Evolutionary conservation across 1,140 invertebrate species (phyloP), one percentile per base, ranked within the genome.

Genomic region (Cecropterus lyciades): DNA sequence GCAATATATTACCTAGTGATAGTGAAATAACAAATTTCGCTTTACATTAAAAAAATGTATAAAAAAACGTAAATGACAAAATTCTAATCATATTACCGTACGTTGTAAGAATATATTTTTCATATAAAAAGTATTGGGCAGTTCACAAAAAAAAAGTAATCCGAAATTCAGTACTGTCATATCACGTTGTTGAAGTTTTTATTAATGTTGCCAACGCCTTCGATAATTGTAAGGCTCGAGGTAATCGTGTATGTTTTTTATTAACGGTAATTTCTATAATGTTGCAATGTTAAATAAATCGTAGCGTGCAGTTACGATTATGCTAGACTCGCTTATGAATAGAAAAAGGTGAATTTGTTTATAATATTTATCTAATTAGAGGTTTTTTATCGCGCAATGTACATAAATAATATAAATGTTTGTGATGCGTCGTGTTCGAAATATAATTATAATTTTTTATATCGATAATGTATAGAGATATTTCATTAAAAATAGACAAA

Each of bases 381-480:
- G 15, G 56, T 59, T 59, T 46, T 66, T 55, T 64, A 53, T 49
- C 70, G 75, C 73, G 73, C 75, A 75, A 77, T 78, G 68, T 80
- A 60, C 57, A 75, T 74, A 65, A 48, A 67, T 66, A 62, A 33
- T 67, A 67, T 72, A 65, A 65, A 70, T 80, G 57, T 79, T 79
- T 74, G 75, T 80, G 65, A 72, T 73, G 70, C 75, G 46, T 69
- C 51, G 69, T 70, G 55, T 67, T 73, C 64, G 45, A 63, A 62
- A 62, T 67, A 67, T 51, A 57, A 64, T 57, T 55, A 67, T 74
- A 68, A 55, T 43, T 52, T 69, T 59, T 66, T 69, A 53, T 69
- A 69, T 63, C 16, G 20, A 53, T 46, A 55, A 51, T 49, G 45
- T 46, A 48, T 60, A 60, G 45, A 49, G 11, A 48, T 60, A 37